Evolutionary conservation across 1,140 invertebrate genomes (phyloP).

Genomic region (Drosophila funebris): DNA sequence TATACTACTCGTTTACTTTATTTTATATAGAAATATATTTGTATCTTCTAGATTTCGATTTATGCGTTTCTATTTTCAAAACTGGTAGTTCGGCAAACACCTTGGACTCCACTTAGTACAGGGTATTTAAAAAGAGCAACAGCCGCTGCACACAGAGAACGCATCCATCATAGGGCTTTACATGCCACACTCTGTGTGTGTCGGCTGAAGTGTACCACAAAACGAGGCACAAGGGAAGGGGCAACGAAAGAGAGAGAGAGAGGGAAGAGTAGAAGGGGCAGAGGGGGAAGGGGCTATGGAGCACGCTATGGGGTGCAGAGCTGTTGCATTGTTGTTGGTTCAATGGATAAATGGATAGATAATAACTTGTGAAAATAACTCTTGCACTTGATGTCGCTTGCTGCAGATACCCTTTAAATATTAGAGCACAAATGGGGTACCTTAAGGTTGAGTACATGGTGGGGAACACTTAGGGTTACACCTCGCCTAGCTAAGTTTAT

Average conservation of each 20-base stretch:
- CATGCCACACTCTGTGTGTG: constrained; percentile 33
- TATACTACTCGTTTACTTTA: too few relatives aligned
- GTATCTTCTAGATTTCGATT: neutral
- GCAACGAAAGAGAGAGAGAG: neutral
- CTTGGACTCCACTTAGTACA: neutral
- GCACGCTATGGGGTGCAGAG: constrained; percentile 13
- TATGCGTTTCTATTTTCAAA: neutral
- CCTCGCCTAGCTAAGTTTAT: too few relatives aligned
- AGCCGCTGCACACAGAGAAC: constrained; percentile 37
- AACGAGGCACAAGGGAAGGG: neutral
- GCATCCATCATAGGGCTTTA: constrained; percentile 40
- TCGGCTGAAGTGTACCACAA: neutral
- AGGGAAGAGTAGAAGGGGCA: neutral
- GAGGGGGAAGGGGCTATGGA: neutral
- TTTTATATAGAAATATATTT: too few relatives aligned
- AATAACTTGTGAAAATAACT: constrained; percentile 82
- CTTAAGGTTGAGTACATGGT: neutral
- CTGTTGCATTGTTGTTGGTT: constrained; percentile 62
- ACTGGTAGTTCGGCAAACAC: neutral
- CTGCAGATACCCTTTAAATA: constrained; percentile 1
- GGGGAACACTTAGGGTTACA: too few relatives aligned
- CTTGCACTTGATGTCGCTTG: constrained; percentile 66
- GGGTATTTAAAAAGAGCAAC: constrained; percentile 45
- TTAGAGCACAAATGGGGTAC: neutral
- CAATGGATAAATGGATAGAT: constrained; percentile 80